A percentile compares a stretch with the other conserved stretches of the same genome.
Evolutionary conservation across 2,888 invertebrate genomes (phyloP).

Genomic region (Plagodis dolabraria): DNA sequence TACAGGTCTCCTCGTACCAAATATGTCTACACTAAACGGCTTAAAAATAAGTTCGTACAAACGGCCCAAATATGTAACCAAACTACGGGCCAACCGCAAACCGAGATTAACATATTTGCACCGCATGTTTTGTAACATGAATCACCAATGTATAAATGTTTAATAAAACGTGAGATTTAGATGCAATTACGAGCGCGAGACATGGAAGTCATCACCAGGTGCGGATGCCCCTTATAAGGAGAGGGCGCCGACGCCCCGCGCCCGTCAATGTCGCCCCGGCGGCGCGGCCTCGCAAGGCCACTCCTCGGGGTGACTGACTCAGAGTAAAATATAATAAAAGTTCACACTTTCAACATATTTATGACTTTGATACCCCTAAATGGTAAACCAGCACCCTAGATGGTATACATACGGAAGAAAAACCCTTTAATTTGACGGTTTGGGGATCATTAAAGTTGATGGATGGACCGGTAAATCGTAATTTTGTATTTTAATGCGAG

Average conservation of each 20-base stretch:
- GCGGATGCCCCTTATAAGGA: constrained; percentile 54
- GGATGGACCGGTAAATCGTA: constrained; percentile 42
- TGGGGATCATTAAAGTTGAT: constrained; percentile 48
- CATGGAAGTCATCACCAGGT: constrained; percentile 51
- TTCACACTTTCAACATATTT: constrained; percentile 68
- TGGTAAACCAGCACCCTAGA: constrained; percentile 50
- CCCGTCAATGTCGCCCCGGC: constrained; percentile 50
- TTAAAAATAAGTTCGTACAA: too few relatives aligned
- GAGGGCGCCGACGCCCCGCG: constrained; percentile 53
- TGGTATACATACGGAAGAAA: constrained; percentile 63
- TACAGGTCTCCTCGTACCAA: too few relatives aligned
- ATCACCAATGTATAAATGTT: too few relatives aligned
- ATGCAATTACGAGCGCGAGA: constrained; percentile 59
- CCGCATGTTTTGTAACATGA: too few relatives aligned
- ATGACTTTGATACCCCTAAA: constrained; percentile 60
- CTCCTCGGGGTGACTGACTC: constrained; percentile 70
- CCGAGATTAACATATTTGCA: too few relatives aligned
- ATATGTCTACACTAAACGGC: too few relatives aligned
- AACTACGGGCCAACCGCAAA: too few relatives aligned
- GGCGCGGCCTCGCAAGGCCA: constrained; percentile 38
- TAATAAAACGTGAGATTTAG: constrained; percentile 50
- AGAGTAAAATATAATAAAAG: constrained; percentile 49
- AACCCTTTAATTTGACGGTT: constrained; percentile 34
- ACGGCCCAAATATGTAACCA: too few relatives aligned
- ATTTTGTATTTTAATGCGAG: constrained; percentile 34